Percentiles rank a stretch among this genome's conserved stretches.
Conservation (phyloP, 2,888 invertebrate species). For the Volucella inflata region DNA sequence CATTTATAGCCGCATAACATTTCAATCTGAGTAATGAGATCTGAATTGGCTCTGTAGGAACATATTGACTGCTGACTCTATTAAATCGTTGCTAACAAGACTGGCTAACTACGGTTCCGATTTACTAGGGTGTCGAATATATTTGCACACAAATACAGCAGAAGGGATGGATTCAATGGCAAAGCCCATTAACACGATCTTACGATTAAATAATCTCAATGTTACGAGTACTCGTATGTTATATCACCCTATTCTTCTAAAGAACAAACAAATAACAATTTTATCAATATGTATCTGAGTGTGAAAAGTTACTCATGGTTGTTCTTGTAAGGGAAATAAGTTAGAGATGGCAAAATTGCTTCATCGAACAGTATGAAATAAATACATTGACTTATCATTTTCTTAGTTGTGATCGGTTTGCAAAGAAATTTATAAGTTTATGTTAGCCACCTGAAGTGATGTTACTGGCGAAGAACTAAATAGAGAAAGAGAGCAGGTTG, state of each 20-base stretch:
- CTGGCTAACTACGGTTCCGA: neutral
- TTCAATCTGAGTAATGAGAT: slow-evolving; percentile 72
- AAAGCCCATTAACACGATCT: slow-evolving; percentile 47
- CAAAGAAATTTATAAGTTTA: too few relatives aligned
- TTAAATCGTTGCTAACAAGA: slow-evolving; percentile 70
- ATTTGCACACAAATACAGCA: neutral
- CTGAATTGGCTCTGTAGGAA: slow-evolving; percentile 70
- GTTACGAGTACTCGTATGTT: neutral
- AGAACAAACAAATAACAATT: neutral
- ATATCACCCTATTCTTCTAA: slow-evolving; percentile 41
- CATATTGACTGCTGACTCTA: slow-evolving; percentile 55
- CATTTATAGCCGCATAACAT: slow-evolving; percentile 72
- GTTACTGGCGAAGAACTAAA: too few relatives aligned
- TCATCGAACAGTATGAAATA: too few relatives aligned
- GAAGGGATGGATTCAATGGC: slow-evolving; percentile 44
- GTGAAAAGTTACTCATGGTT: too few relatives aligned
- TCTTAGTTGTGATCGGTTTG: too few relatives aligned
- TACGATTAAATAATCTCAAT: slow-evolving; percentile 48
- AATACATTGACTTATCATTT: too few relatives aligned
- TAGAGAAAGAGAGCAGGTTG: too few relatives aligned
- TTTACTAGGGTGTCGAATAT: too few relatives aligned
- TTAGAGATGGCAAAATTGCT: too few relatives aligned
- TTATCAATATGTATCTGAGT: too few relatives aligned
- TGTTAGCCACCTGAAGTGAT: too few relatives aligned
- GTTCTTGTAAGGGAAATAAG: too few relatives aligned